A percentile compares a stretch with the other conserved stretches of the same genome.
Conservation (phyloP, 2,888 invertebrate species). For the Keiferia lycopersicella region DNA sequence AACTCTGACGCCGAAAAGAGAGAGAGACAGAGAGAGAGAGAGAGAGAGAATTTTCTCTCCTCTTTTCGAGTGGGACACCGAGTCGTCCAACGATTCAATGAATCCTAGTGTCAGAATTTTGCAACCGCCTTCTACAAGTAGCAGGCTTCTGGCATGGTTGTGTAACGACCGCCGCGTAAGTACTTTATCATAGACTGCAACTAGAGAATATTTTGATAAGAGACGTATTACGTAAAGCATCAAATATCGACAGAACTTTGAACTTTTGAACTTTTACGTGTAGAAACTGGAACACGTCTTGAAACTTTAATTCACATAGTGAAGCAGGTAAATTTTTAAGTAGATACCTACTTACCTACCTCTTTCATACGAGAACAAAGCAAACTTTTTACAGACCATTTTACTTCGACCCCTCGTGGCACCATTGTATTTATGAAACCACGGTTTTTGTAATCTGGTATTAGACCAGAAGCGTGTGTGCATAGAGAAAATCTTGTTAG, state of each 20-base stretch:
- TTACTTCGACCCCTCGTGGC: not conserved
- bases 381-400: constrained; percentile 1
- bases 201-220: not conserved
- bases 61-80: too few relatives aligned
- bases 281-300: not conserved
- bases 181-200: too few relatives aligned
- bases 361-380: not conserved
- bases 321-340: not conserved
- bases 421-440: not conserved
- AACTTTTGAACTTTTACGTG: not conserved
- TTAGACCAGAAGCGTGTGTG: not conserved
- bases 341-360: not conserved
- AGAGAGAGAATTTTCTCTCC: too few relatives aligned
- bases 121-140: too few relatives aligned
- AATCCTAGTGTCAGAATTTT: too few relatives aligned
- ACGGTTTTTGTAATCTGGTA: not conserved
- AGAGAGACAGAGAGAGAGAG: too few relatives aligned
- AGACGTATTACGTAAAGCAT: not conserved
- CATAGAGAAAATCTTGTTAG: constrained; percentile 15
- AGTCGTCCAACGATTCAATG: too few relatives aligned
- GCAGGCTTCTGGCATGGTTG: too few relatives aligned
- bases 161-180: too few relatives aligned
- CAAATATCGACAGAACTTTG: not conserved
- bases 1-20: too few relatives aligned
- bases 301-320: not conserved